Evolutionary conservation across 2,113 vertebrate genomes (phyloP).

Genomic region (Vimba vimba): DNA sequence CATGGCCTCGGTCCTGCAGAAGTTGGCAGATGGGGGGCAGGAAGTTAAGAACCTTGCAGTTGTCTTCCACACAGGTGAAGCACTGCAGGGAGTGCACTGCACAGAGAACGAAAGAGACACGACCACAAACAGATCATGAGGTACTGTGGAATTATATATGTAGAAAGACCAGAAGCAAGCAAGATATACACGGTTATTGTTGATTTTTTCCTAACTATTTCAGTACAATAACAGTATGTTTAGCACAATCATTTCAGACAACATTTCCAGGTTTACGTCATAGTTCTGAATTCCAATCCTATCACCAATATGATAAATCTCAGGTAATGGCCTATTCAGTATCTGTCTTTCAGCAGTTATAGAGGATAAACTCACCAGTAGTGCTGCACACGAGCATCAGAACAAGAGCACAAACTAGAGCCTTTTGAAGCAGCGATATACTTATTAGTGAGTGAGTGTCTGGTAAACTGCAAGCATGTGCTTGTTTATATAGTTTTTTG

Average conservation of each 20-base stretch:
- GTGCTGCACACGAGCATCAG: conserved; percentile 9
- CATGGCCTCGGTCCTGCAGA: conserved; percentile 20
- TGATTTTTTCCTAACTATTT: neutral
- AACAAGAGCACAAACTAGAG: neutral
- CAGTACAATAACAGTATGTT: neutral
- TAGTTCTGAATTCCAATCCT: neutral
- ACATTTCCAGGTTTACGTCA: neutral
- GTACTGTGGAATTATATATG: neutral
- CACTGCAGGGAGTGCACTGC: conserved; percentile 24
- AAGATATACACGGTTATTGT: neutral
- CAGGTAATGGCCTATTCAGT: neutral
- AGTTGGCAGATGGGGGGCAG: conserved; percentile 1
- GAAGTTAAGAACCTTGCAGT: conserved; percentile 4
- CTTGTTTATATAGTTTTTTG: neutral
- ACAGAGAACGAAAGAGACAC: neutral
- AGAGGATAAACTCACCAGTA: conserved; percentile 22
- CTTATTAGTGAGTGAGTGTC: neutral
- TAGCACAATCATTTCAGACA: neutral
- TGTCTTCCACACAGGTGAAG: neutral
- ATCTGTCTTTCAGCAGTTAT: neutral
- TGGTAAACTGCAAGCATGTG: neutral
- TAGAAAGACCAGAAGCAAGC: no score
- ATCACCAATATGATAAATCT: neutral
- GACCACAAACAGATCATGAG: neutral
- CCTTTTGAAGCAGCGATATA: neutral